Conservation (phyloP, 1,140 invertebrate species). For the Drosophila saltans region DNA sequence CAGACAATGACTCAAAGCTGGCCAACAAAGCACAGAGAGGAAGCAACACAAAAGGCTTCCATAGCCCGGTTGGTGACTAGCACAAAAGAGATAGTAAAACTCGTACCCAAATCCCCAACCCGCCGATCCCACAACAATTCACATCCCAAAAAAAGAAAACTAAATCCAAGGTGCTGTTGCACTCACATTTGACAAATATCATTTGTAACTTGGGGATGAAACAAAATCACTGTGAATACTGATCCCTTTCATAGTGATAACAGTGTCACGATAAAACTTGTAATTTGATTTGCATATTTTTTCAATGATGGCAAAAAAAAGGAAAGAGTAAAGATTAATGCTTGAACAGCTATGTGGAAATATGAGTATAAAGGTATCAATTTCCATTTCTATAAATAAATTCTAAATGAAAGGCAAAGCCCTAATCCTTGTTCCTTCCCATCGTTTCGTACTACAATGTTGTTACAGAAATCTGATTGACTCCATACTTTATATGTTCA, state of each 20-base stretch:
- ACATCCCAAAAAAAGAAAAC: background rate
- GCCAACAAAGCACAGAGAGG: constrained; percentile 3
- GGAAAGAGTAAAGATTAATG: constrained; percentile 19
- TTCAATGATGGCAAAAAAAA: constrained; percentile 26
- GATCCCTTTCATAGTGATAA: constrained; percentile 62
- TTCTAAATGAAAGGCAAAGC: no score
- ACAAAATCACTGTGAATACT: constrained; percentile 62
- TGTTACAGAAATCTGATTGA: no score
- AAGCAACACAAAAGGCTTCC: constrained; percentile 58
- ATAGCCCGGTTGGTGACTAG: constrained; percentile 28
- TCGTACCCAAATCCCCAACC: constrained; percentile 52
- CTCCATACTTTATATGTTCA: no score
- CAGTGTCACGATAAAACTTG: constrained; percentile 47
- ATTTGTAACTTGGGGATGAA: constrained; percentile 37
- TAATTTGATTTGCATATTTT: constrained; percentile 58
- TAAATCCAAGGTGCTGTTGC: constrained; percentile 3
- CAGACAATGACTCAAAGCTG: constrained; percentile 67
- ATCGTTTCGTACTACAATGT: no score
- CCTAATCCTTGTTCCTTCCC: no score
- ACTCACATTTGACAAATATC: constrained; percentile 63
- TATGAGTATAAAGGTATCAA: constrained; percentile 7
- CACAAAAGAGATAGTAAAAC: constrained; percentile 37
- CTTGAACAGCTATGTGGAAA: constrained; percentile 28
- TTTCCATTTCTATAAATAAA: background rate
- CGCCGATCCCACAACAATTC: background rate